Base-by-base conservation (phyloP, 2,113 vertebrate genomes). In the Ceyx melanurus region DNA sequence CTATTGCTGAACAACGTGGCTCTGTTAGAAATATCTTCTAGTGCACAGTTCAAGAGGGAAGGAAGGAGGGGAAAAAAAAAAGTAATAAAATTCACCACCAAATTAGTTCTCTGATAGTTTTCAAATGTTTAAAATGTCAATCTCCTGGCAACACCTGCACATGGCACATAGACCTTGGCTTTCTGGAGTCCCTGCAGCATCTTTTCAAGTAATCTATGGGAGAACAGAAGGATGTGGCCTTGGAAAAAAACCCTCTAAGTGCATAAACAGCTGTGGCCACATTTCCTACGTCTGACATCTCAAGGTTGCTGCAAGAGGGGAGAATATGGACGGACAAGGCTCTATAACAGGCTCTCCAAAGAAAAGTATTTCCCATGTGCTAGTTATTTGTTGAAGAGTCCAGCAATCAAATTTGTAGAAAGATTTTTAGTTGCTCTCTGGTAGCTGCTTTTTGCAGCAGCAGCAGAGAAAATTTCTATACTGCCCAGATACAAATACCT, bases 211-310 rank as follows among this genome's bases (percentile, higher is more conserved):
- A 33, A 93, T 95, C 91, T 92, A 78, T 0, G 0, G 86, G 74
- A 94, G 90, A 91, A 88, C 13, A 90, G 94, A 96, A 95, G 82
- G 82, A 96, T 92, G 79, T 90, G 94, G 94, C 96, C 96, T 95
- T 90, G 91, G 89, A 94, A 96, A 81, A 57, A 84, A 79, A 23
- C 22, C 19, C 91, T 88, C 82, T 97, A 97, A 98, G 92, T 87
- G 80, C 94, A 97, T 87, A 97, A 98, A 95, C 97, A 98, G 97
- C 97, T 97, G 97, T 91, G 96, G 92, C 90, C 94, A 95, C 50
- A 80, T 95, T 95, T 89, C 92, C 61, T 95, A 82, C 0, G 19
- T 13, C 86, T 97, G 97, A 96, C 96, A 96, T 91, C 97, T 97
- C 96, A 96, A 98, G 97, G 97, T 88, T 97, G 70, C 67, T 74